Percentiles rank a stretch among this genome's conserved stretches.
Conservation (phyloP, 1,140 invertebrate species). For the Macrobrachium nipponense region DNA sequence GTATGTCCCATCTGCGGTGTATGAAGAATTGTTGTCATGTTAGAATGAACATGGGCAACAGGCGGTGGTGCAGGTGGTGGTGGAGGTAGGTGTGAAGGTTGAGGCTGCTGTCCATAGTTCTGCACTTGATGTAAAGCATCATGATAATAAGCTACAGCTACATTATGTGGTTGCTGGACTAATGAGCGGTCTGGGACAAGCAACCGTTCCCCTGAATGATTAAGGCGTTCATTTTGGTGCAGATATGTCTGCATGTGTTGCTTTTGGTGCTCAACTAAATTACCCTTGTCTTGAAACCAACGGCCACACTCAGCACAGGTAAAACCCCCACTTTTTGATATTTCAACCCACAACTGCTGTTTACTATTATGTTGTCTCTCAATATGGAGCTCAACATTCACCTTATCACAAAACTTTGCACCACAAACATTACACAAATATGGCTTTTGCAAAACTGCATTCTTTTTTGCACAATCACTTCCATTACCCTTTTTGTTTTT, state of each 20-base stretch:
- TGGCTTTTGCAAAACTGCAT: slow-evolving; percentile 49
- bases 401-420: slow-evolving; percentile 61
- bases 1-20: slow-evolving; percentile 41
- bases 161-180: slow-evolving; percentile 26
- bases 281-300: slow-evolving; percentile 51
- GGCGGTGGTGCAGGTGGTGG: slow-evolving; percentile 39
- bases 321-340: slow-evolving; percentile 43
- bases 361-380: slow-evolving; percentile 58
- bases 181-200: slow-evolving; percentile 10
- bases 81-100: slow-evolving; percentile 17
- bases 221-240: slow-evolving; percentile 25
- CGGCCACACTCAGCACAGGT: slow-evolving; percentile 56
- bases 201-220: slow-evolving; percentile 17
- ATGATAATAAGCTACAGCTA: slow-evolving; percentile 42
- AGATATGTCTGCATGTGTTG: slow-evolving; percentile 54
- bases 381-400: slow-evolving; percentile 62
- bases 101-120: slow-evolving; percentile 41
- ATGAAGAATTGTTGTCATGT: slow-evolving; percentile 50
- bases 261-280: slow-evolving; percentile 46
- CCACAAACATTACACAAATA: slow-evolving; percentile 63
- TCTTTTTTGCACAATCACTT: slow-evolving; percentile 30
- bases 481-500: slow-evolving; percentile 42
- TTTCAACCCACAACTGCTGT: slow-evolving; percentile 57
- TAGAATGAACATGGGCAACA: slow-evolving; percentile 36
- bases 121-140: slow-evolving; percentile 51